phyloP scores from a whole-genome alignment of 2,113 vertebrate species.

The Sterrhoptilus dennistouni region DNA sequence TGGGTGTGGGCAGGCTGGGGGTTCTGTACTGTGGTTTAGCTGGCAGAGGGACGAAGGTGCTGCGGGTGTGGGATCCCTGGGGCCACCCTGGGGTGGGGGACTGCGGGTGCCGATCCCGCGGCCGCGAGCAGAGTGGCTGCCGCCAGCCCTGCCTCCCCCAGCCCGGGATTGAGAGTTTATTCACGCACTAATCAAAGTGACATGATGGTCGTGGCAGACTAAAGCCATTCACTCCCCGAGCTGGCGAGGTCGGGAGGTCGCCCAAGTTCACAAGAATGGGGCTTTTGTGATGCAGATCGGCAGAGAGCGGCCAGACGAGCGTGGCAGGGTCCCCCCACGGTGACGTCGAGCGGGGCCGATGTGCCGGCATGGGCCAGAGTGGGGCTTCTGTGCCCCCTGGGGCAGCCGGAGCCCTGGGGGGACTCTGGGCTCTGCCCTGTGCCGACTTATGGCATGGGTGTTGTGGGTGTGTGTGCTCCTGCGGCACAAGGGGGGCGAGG shows the following conservation, averaged over 20 bases:
- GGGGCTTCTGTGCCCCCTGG: neutral
- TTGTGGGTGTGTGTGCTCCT: fast-evolving
- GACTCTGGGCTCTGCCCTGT: fast-evolving
- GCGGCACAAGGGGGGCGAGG: fast-evolving
- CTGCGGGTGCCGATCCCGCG: neutral
- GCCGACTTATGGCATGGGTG: fast-evolving
- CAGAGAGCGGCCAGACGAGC: conserved; percentile 27
- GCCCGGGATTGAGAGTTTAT: conserved; percentile 69
- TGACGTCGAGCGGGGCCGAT: neutral
- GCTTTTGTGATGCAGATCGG: conserved; percentile 87
- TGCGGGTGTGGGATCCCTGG: neutral
- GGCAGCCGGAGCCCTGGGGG: neutral
- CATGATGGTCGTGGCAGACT: conserved; percentile 75
- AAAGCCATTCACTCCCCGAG: conserved; percentile 86
- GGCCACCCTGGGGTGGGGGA: neutral
- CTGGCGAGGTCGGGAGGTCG: conserved; percentile 81
- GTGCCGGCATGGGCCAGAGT: neutral
- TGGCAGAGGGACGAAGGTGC: neutral
- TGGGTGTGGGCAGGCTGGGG: neutral
- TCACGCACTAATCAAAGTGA: conserved; percentile 74
- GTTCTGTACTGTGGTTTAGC: fast-evolving
- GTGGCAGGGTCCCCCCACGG: conserved; percentile 4
- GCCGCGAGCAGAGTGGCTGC: neutral
- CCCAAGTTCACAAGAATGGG: conserved; percentile 82
- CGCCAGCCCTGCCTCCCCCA: conserved; percentile 17